Conservation (phyloP, 1,140 invertebrate species). For the Hyles vespertilio region DNA sequence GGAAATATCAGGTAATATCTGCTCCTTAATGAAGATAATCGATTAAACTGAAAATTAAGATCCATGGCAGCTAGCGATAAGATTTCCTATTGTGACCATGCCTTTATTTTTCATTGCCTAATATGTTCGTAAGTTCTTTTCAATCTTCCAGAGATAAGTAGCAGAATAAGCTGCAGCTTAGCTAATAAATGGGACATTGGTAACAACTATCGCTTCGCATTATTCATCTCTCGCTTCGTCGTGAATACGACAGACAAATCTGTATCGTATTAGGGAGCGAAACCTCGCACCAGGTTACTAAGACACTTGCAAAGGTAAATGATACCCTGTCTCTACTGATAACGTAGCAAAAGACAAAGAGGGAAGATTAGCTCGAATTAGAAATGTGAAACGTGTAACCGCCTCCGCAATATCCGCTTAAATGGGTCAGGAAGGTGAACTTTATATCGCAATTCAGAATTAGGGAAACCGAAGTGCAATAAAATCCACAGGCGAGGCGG, state of each 20-base stretch:
- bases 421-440: conserved; percentile 73
- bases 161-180: too few relatives aligned
- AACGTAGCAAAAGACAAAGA: conserved; percentile 31
- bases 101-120: too few relatives aligned
- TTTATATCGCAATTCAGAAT: conserved; percentile 62
- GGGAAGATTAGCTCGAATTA: conserved; percentile 37
- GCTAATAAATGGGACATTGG: too few relatives aligned
- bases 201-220: too few relatives aligned
- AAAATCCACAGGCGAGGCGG: conserved; percentile 51
- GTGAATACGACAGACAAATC: neutral
- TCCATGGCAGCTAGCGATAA: too few relatives aligned
- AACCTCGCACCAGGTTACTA: conserved; percentile 34
- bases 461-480: conserved; percentile 65
- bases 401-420: conserved; percentile 56
- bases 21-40: too few relatives aligned
- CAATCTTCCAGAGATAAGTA: too few relatives aligned
- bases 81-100: too few relatives aligned
- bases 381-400: conserved; percentile 52
- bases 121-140: too few relatives aligned
- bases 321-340: conserved; percentile 32
- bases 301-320: conserved; percentile 31
- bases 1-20: too few relatives aligned
- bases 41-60: too few relatives aligned
- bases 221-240: too few relatives aligned
- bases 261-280: conserved; percentile 14